Percentiles rank a stretch among this genome's conserved stretches.
These are phyloP conservation scores for Gasterosteus aculeatus DNA, from an alignment of 2,113 vertebrate genomes.

Conservation along the genomic window DNA sequence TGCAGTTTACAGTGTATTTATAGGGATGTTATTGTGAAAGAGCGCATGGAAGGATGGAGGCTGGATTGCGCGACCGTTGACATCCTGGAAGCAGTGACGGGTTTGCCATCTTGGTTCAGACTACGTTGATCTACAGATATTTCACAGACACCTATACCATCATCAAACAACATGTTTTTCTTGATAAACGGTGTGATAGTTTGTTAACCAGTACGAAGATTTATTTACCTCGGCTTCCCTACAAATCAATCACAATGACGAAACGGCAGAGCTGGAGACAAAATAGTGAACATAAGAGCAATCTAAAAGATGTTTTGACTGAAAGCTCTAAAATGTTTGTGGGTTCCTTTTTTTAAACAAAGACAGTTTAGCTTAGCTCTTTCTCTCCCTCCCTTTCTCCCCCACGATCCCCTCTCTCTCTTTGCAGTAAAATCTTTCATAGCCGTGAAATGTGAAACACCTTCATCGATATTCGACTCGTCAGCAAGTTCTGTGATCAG, in stretches of 20 bases:
- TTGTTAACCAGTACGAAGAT: neutral
- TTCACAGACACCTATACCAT: neutral
- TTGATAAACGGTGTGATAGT: neutral
- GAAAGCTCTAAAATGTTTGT: neutral
- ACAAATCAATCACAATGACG: neutral
- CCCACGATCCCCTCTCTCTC: neutral
- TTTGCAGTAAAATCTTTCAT: constrained; percentile 21
- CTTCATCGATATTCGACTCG: constrained; percentile 27
- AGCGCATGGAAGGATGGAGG: neutral
- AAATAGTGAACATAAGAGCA: neutral
- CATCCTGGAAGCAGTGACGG: neutral
- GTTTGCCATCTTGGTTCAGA: neutral
- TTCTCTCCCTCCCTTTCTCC: neutral
- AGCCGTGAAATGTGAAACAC: constrained; percentile 9
- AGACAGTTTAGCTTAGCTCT: neutral
- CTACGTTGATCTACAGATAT: neutral
- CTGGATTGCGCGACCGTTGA: neutral
- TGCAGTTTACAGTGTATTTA: neutral
- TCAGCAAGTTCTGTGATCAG: constrained; percentile 36
- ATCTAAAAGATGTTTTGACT: neutral
- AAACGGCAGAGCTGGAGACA: neutral
- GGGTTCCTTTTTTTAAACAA: neutral
- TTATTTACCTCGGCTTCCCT: neutral
- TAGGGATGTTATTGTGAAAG: neutral
- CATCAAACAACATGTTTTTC: neutral